These are phyloP conservation scores for Discoglossus pictus DNA, from an alignment of 2,797 vertebrate genomes.

Conservation along the genomic window DNA sequence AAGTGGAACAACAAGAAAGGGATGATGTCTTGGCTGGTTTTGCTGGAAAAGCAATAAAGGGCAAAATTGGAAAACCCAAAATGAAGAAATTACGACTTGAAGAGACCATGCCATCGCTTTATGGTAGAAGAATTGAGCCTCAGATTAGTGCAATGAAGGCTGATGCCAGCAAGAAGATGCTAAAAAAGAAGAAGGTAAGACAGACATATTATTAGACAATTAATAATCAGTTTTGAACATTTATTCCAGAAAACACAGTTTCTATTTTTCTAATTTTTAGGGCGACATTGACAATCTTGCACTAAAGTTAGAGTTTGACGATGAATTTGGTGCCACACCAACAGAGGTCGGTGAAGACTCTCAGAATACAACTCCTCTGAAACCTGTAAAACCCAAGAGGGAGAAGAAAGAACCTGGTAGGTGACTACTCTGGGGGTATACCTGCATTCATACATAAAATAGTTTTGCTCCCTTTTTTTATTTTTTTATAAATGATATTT, in stretches of 20 bases:
- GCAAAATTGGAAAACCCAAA: slow-evolving; percentile 95
- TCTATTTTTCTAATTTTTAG: slow-evolving; percentile 64
- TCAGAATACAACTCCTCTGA: slow-evolving; percentile 64
- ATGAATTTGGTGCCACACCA: slow-evolving; percentile 75
- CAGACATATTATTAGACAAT: too few species aligned
- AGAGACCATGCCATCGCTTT: slow-evolving; percentile 92
- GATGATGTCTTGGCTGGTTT: slow-evolving; percentile 82
- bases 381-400: slow-evolving; percentile 80
- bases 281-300: slow-evolving; percentile 77
- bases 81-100: slow-evolving; percentile 90
- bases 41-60: slow-evolving; percentile 87
- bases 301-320: slow-evolving; percentile 90
- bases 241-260: background rate
- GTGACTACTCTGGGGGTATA: slow-evolving; percentile 43
- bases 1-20: slow-evolving; percentile 86
- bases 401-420: slow-evolving; percentile 94
- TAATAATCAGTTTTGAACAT: background rate
- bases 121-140: slow-evolving; percentile 88
- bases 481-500: too few species aligned
- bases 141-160: slow-evolving; percentile 87
- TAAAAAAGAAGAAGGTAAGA: slow-evolving; percentile 91
- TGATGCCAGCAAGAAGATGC: slow-evolving; percentile 88
- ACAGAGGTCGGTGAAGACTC: slow-evolving; percentile 79
- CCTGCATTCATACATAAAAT: background rate
- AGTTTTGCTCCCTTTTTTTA: slow-evolving; percentile 20